Base-by-base conservation (phyloP, 2,113 vertebrate species). In the Macrotus californicus region DNA sequence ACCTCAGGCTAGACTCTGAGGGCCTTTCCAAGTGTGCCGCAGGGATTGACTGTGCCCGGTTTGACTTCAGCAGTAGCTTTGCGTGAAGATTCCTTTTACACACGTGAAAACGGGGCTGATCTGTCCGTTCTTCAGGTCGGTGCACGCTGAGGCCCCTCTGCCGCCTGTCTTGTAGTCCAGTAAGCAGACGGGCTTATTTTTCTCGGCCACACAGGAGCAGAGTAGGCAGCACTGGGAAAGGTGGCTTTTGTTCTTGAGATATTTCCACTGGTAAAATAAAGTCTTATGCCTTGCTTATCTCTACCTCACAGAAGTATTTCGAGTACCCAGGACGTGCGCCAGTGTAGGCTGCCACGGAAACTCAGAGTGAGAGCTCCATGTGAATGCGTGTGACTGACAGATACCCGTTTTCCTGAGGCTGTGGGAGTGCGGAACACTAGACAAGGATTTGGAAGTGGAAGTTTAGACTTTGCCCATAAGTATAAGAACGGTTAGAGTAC, bases 231-330 rank as follows among this genome's bases (percentile, higher is more conserved):
- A 24, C 43, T 59, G 22, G 73, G n/a, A 81, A 67, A 87, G 64
- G 34, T 1, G 43, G 11, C 48, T 83, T 54, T 70, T 12, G 1
- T 91, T 75, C 52, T 59, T 41, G 59, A 52, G 76, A 54, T 85
- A 83, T 96, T 93, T 81, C 83, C 0, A 0, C 31, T 66, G 41
- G 73, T 86, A 91, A 94, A 91, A 91, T 70, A 67, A 93, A 86
- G 64, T 83, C 87, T 80, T 66, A 29, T 72, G 89, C 61, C 18
- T 95, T 92, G 59, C 91, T 96, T 96, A 83, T 96, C 95, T 83
- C 67, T 82, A n/a, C 89, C 56, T 77, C 48, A 94, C 83, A 89
- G 93, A 91, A 88, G 73, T 64, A 52, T 84, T 95, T 56, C 16
- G 43, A 70, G 15, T 50, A 87, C 54, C 52, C 56, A n/a, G 69